Evolutionary conservation across 2,888 invertebrate species (phyloP).

Genomic region (Eudasyphora cyanicolor): DNA sequence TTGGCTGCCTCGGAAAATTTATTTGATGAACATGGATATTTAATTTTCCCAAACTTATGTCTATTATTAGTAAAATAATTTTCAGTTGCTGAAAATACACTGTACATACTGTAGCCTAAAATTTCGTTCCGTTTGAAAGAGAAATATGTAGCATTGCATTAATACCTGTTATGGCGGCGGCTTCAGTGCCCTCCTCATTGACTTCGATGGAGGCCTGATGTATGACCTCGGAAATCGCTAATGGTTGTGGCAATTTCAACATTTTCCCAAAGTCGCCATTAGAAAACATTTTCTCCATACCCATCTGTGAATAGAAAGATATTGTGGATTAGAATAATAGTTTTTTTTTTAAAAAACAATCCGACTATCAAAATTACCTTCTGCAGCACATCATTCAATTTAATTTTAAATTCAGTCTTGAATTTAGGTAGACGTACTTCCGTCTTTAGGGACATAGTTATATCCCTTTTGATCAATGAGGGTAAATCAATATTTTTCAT

Average conservation of each 20-base stretch:
- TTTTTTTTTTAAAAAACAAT: background rate
- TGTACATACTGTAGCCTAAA: too few species aligned
- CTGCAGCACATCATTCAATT: slow-evolving; percentile 82
- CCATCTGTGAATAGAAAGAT: slow-evolving; percentile 80
- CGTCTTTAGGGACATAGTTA: slow-evolving; percentile 77
- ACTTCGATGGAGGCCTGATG: slow-evolving; percentile 94
- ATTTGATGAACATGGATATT: too few species aligned
- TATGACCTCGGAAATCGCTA: slow-evolving; percentile 85
- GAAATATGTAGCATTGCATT: too few species aligned
- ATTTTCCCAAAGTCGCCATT: slow-evolving; percentile 84
- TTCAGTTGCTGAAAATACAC: too few species aligned
- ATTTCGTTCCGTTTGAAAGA: too few species aligned
- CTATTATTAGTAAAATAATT: too few species aligned
- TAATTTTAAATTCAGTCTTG: slow-evolving; percentile 84
- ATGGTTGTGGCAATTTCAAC: slow-evolving; percentile 78
- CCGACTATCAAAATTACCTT: slow-evolving; percentile 79
- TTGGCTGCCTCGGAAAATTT: too few species aligned
- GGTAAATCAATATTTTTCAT: slow-evolving; percentile 84
- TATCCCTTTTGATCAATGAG: slow-evolving; percentile 80
- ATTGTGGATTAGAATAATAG: too few species aligned
- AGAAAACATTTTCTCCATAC: slow-evolving; percentile 85
- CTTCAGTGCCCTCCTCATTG: slow-evolving; percentile 93
- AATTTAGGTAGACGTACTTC: slow-evolving; percentile 80
- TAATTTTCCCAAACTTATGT: too few species aligned
- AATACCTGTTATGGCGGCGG: slow-evolving; percentile 85